Evolutionary conservation across 2,797 vertebrate genomes (phyloP), one percentile per base, ranked within the genome.

Genomic region (Artibeus lituratus): DNA sequence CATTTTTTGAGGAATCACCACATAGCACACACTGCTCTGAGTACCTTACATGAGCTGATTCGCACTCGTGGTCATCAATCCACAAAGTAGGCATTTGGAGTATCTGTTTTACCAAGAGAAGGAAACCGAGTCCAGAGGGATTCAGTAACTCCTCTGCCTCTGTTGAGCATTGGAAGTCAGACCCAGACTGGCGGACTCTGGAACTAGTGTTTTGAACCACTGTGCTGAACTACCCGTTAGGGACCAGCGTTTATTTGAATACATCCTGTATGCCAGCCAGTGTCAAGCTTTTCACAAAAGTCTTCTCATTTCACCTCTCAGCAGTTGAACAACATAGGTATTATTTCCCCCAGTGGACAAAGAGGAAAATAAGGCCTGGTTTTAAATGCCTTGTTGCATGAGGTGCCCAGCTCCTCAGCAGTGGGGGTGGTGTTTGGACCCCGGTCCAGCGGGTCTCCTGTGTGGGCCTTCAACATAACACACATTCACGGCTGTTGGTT

Each of bases 401-500:
- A n/a, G 10, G 24, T 22, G 37, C 62, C 35, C 55, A 4, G 47
- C 22, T 81, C n/a, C 32, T 42, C 62, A 37, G 65, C 16, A 18
- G 19, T 8, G 7, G 73, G 62, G 55, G 5, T 29, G 11, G 49
- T 76, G 32, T 74, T 86, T n/a, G 55, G 70, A 67, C 44, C 70
- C 65, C 29, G 2, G n/a, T 37, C 44, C 4, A 5, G 0, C 10
- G 29, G 32, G 44, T 39, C n/a, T 14, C 15, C 3, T 16, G 16
- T 16, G 14, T 44, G 0, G 37, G 18, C 85, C 72, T 62, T 72
- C 42, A 82, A 67, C 78, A 35, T 32, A 21, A 18, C 4, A 6
- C 5, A 1, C 14, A 18, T 53, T 59, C 76, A 37, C 2, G 1
- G 59, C 72, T 18, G 0, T 55, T 3, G 2, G 10, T 2, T 8